Evolutionary conservation across 2,113 vertebrate genomes (phyloP).

Genomic region (Gymnorhina tibicen): DNA sequence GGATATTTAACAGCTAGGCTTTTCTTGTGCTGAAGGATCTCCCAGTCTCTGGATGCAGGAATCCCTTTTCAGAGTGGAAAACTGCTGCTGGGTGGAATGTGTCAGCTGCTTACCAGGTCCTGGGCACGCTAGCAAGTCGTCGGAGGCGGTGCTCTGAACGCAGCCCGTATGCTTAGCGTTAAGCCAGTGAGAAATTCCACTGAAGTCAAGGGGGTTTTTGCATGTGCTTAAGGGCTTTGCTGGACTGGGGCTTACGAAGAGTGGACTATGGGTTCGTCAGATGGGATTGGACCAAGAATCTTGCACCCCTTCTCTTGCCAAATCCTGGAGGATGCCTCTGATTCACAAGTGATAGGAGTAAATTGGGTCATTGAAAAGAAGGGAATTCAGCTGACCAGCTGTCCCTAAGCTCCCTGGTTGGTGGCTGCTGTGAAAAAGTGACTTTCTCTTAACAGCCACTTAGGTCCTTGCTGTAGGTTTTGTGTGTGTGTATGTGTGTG

Average conservation of each 20-base stretch:
- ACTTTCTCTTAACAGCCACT: background rate
- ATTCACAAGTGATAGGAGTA: constrained; percentile 21
- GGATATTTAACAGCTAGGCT: background rate
- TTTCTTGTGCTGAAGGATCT: background rate
- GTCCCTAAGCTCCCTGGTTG: background rate
- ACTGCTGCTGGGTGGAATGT: constrained; percentile 38
- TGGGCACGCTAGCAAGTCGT: background rate
- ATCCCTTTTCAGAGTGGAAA: background rate
- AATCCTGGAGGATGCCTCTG: constrained; percentile 25
- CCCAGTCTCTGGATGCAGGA: background rate
- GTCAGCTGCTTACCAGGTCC: constrained; percentile 43
- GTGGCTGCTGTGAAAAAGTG: background rate
- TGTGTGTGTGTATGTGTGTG: background rate
- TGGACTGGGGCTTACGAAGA: background rate
- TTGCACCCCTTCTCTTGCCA: constrained; percentile 48
- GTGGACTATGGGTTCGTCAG: background rate
- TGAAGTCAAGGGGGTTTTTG: constrained; percentile 48
- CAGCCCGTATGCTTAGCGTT: constrained; percentile 37
- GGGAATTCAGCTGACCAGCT: background rate
- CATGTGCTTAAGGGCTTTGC: constrained; percentile 62
- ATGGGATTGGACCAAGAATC: constrained; percentile 50
- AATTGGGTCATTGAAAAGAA: background rate
- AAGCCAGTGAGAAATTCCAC: constrained; percentile 66
- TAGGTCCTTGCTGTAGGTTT: background rate
- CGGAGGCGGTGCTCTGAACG: background rate